Evolutionary conservation across 1,140 invertebrate genomes (phyloP), one percentile per base, ranked within the genome.

Genomic region (Nilaparvata lugens): DNA sequence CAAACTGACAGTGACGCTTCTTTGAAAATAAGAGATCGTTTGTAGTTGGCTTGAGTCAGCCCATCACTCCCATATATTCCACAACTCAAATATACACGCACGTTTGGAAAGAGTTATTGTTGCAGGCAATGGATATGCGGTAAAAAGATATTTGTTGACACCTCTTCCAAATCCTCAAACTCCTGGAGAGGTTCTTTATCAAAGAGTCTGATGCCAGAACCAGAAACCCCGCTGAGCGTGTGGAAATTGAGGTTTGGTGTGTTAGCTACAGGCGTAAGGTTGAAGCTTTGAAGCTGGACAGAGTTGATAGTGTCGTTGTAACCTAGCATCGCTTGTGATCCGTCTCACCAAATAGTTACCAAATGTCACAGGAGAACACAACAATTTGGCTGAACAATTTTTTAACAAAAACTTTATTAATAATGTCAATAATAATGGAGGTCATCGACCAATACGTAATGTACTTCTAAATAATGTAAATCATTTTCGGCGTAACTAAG

Each of bases 211-310:
- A 76, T 52, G 73, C 73, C 19, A 64, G 64, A 55, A 75, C 74
- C 7, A 63, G 73, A 57, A 75, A 72, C 58, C 42, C 57, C 1
- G 68, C 76, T 54, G 75, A 76, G 67, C 64, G 73, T 71, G 6
- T 74, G 67, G 69, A 75, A 74, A 55, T 59, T 66, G 60, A 43
- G 73, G 70, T 78, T 80, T 71, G 73, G 75, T 67, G 73, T 76
- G 64, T 70, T 76, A 35, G 70, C 60, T 14, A 60, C 65, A 35
- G 65, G 64, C 6, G 60, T 68, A 16, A 42, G 52, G n/a, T 14
- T 54, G 23, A 54, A n/a, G n/a, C n/a, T n/a, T n/a, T n/a, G n/a
- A n/a, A 28, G 2, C 4, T 28, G 2, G 52, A 54, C 9, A 21
- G 18, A 19, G 25, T 25, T 2, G 18, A 54, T 2, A 21, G 18